A percentile compares a stretch with the other conserved stretches of the same genome.
phyloP scores from a whole-genome alignment of 30 jellyfish, hydroid and myxozoan genomes.

The Pelagia noctiluca region DNA sequence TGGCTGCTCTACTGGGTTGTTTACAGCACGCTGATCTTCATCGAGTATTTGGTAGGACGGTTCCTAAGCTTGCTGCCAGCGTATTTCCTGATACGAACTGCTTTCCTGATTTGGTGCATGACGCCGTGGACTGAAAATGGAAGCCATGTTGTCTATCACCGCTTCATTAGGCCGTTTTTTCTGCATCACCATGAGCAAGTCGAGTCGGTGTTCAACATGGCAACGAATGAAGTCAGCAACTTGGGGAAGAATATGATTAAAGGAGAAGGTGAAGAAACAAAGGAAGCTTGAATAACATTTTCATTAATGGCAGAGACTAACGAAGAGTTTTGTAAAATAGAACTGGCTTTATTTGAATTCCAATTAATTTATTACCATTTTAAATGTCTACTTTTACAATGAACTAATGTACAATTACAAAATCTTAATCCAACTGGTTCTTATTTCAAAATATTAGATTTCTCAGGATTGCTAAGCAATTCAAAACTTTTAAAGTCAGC shows the following conservation, averaged over 20 bases:
- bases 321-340: no score
- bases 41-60: conserved; percentile 38
- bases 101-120: conserved; percentile 65
- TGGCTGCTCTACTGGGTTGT: conserved; percentile 65
- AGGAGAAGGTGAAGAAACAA: not conserved
- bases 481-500: no score
- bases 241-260: conserved; percentile 21
- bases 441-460: no score
- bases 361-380: no score
- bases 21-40: conserved; percentile 43
- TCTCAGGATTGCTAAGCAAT: no score
- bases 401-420: no score
- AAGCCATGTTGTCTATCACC: conserved; percentile 42
- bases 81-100: conserved; percentile 36
- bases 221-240: conserved; percentile 44
- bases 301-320: no score
- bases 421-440: no score
- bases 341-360: no score
- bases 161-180: conserved; percentile 44
- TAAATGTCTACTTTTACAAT: no score
- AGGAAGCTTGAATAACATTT: no score
- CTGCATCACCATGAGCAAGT: conserved; percentile 40
- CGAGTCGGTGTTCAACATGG: conserved; percentile 43
- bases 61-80: conserved; percentile 44
- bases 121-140: conserved; percentile 44